phyloP scores from a whole-genome alignment of 2,113 vertebrate genomes.

The Machaerirhynchus nigripectus region DNA sequence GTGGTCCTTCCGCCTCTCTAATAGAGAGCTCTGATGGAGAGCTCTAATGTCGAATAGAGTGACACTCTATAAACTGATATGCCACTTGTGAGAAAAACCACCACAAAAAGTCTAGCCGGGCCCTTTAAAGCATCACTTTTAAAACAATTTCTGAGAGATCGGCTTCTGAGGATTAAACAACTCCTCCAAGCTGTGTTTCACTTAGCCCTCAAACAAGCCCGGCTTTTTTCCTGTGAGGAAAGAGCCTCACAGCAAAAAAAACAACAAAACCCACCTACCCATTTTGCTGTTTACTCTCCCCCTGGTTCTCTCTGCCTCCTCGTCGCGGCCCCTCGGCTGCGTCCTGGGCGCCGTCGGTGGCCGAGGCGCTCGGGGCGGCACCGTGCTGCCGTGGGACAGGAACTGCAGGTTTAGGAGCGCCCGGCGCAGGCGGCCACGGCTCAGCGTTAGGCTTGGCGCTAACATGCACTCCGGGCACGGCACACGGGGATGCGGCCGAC shows the following conservation, averaged over 20 bases:
- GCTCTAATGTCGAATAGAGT: too few relatives aligned
- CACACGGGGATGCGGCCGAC: conserved; percentile 29
- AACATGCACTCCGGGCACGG: conserved; percentile 71
- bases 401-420: conserved; percentile 81
- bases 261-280: conserved; percentile 85
- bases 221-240: conserved; percentile 58
- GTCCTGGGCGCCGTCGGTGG: conserved; percentile 82
- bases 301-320: conserved; percentile 86
- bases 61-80: background rate
- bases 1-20: too few relatives aligned
- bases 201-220: conserved; percentile 11
- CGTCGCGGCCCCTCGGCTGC: conserved; percentile 88
- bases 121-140: background rate
- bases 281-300: conserved; percentile 87
- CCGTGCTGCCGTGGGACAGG: conserved; percentile 85
- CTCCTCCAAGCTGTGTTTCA: background rate
- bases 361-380: conserved; percentile 78
- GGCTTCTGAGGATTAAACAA: accelerated
- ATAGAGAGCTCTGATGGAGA: too few relatives aligned
- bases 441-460: conserved; percentile 71
- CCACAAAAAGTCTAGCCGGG: background rate
- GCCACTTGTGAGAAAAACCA: background rate
- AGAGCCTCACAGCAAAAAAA: conserved; percentile 46
- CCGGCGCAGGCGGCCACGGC: conserved; percentile 48
- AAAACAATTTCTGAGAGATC: background rate